Evolutionary conservation across 2,888 invertebrate species (phyloP), one percentile per base, ranked within the genome.

Genomic region (Parnassius glacialis): DNA sequence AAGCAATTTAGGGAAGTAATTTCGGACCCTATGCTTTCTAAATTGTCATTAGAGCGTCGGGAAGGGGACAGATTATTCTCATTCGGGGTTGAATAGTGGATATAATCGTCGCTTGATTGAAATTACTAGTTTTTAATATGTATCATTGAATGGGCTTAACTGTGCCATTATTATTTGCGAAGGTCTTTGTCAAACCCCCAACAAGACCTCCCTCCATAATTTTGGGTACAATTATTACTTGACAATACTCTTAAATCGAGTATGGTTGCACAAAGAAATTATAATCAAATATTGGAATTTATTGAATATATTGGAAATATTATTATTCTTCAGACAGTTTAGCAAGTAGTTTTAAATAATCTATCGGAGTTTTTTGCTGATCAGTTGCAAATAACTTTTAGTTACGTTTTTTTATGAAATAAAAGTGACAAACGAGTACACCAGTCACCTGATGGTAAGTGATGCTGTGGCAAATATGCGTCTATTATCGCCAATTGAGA

Each of bases 81-180:
- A 56, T 63, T 63, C 59, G 59, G 52, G 47, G 48, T 55, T 25
- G 59, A 56, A 63, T 74, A 71, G 74, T 74, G 74, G 75, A 74
- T 76, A 71, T 81, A 81, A 82, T 81, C 68, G 68, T 25, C 47
- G 74, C 70, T 71, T 78, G 76, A 82, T 81, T 79, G 77, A 80
- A 83, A 83, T 74, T 68, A 72, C 72, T 78, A 75, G 68, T 75
- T 76, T 72, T 74, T 67, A 67, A 62, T 61, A 64, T 55, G 52
- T 20, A 20, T 13, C 63, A 55, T 47, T 56, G 55, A 63, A 63
- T 63, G 59, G 59, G 16, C 45, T 45, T 52, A 52, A 51, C 52
- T 59, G 52, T 16, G 55, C 55, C 12, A 56, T 63, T 62, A 62
- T 43, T 54, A 58, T 58, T 58, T 45, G 54, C 34, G 16, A 41